Evolutionary conservation across 2,113 vertebrate genomes (phyloP).

Genomic region (Clarias gariepinus): DNA sequence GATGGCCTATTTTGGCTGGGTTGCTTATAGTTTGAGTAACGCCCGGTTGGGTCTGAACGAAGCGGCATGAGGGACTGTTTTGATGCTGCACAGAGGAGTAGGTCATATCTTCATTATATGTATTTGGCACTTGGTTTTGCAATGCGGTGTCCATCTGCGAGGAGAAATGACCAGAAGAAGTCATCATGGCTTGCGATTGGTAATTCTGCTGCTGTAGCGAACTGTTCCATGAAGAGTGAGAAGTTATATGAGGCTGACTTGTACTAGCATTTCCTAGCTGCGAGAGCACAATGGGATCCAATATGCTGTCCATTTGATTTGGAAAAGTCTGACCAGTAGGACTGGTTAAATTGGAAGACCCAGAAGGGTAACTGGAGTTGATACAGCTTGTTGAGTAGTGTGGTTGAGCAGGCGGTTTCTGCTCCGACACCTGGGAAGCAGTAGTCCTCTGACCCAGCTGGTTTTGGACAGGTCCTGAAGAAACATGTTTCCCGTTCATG

Average conservation of each 20-base stretch:
- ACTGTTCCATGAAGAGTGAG: conserved; percentile 56
- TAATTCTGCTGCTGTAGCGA: conserved; percentile 43
- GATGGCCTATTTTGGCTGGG: conserved; percentile 69
- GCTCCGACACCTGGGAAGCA: conserved; percentile 68
- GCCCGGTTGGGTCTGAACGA: conserved; percentile 34
- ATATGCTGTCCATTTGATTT: conserved; percentile 76
- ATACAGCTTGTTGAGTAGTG: conserved; percentile 47
- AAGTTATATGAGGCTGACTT: conserved; percentile 47
- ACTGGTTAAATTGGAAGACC: conserved; percentile 68
- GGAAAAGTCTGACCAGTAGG: conserved; percentile 73
- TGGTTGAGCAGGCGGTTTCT: conserved; percentile 63
- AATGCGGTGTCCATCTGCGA: conserved; percentile 38
- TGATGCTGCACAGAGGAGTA: conserved; percentile 39
- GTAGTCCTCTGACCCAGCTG: conserved; percentile 54
- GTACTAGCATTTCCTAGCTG: conserved; percentile 67
- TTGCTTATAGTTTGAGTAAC: conserved; percentile 49
- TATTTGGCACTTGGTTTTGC: conserved; percentile 18
- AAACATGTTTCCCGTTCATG: conserved; percentile 68
- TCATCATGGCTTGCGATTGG: conserved; percentile 54
- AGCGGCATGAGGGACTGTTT: conserved; percentile 32
- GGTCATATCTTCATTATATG: conserved; percentile 33
- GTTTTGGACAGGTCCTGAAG: conserved; percentile 66
- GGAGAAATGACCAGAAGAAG: conserved; percentile 32
- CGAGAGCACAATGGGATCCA: conserved; percentile 77
- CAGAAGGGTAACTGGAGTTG: conserved; percentile 57